Conservation (phyloP, 2,888 invertebrate species). For the Leptothorax acervorum region DNA sequence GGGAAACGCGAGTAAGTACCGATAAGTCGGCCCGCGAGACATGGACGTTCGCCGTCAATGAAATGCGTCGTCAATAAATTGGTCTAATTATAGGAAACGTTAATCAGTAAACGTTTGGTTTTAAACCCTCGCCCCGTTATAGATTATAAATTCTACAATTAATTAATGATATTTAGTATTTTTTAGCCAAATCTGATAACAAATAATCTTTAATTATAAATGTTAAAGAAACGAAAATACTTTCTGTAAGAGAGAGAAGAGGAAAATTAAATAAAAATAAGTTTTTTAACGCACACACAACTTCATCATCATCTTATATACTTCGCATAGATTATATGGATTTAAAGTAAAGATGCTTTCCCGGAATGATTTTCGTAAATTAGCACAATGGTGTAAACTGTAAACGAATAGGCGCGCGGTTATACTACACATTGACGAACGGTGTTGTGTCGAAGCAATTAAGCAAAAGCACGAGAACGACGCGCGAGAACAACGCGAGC, state of each 20-base stretch:
- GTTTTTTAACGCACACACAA: not conserved
- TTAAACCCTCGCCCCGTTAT: not conserved
- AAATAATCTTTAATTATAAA: not conserved
- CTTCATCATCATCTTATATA: not conserved
- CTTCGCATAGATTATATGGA: not conserved
- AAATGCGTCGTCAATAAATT: not conserved
- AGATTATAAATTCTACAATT: not conserved
- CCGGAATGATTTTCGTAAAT: slow-evolving; percentile 8
- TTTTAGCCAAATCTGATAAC: not conserved
- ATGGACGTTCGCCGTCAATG: not conserved
- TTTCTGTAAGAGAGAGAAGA: not conserved
- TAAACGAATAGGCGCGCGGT: slow-evolving; percentile 7
- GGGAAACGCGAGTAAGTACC: slow-evolving; percentile 30
- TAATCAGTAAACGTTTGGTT: not conserved
- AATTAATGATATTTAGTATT: not conserved
- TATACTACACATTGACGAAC: slow-evolving; percentile 19
- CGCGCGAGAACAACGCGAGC: not conserved
- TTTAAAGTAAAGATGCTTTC: not conserved
- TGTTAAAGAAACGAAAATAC: not conserved
- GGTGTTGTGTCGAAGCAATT: slow-evolving; percentile 26
- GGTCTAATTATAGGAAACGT: not conserved
- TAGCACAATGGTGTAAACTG: slow-evolving; percentile 23
- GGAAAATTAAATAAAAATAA: not conserved
- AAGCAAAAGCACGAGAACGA: slow-evolving; percentile 27
- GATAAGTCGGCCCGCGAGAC: not conserved